Conservation (phyloP, 2,888 invertebrate species). For the Esperia sulphurella region DNA sequence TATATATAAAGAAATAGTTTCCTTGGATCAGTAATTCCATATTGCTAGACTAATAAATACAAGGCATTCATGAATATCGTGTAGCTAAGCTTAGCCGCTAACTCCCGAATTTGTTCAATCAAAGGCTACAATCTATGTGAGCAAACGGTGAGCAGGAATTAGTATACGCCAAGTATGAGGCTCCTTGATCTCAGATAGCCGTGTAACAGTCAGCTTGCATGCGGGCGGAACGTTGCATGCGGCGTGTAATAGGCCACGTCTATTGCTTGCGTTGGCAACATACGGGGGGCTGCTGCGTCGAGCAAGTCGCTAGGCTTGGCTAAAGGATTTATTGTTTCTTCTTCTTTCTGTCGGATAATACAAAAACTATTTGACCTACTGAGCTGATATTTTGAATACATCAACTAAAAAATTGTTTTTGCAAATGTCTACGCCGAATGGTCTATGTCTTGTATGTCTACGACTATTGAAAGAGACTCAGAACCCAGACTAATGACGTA, state of each 20-base stretch:
- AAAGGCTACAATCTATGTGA: constrained; percentile 5
- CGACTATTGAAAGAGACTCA: too few relatives aligned
- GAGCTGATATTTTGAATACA: too few relatives aligned
- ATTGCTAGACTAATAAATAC: too few relatives aligned
- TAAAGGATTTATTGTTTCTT: too few relatives aligned
- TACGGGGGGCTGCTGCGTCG: constrained; percentile 15
- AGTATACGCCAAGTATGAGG: constrained; percentile 22
- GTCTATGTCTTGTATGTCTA: too few relatives aligned
- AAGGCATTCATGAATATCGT: neutral
- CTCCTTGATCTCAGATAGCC: constrained; percentile 53
- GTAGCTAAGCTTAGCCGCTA: neutral
- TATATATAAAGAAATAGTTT: too few relatives aligned
- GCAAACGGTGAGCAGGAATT: constrained; percentile 8
- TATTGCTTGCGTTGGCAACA: constrained; percentile 33
- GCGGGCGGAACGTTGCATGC: constrained; percentile 43
- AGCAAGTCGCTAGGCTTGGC: neutral
- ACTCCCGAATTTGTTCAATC: constrained; percentile 8
- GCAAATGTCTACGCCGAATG: too few relatives aligned
- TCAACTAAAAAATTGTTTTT: too few relatives aligned
- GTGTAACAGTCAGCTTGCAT: constrained; percentile 52
- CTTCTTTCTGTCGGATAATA: too few relatives aligned
- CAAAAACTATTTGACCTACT: too few relatives aligned
- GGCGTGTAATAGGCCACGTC: constrained; percentile 43
- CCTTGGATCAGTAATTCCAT: too few relatives aligned
- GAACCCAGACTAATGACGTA: too few relatives aligned